A percentile compares a stretch with the other conserved stretches of the same genome.
Conservation (phyloP, 1,140 invertebrate species). For the Bombyx mori region DNA sequence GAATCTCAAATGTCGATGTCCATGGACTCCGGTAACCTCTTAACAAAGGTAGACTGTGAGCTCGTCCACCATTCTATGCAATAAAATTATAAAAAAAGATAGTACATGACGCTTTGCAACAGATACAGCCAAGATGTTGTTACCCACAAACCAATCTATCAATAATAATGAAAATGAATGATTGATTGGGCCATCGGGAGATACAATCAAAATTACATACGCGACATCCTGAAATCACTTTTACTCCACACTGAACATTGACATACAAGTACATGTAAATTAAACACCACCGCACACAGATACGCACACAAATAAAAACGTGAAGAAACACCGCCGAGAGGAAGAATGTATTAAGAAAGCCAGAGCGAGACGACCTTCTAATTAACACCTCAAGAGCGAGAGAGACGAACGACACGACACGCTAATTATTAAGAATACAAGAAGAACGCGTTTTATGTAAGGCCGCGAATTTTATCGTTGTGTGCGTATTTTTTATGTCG, state of each 20-base stretch:
- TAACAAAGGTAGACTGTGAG: too few relatives aligned
- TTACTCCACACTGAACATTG: slow-evolving; percentile 38
- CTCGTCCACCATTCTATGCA: too few relatives aligned
- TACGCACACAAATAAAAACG: slow-evolving; percentile 71
- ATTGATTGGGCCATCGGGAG: too few relatives aligned
- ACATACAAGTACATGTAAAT: slow-evolving; percentile 71
- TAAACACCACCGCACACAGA: slow-evolving; percentile 68
- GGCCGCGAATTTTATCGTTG: slow-evolving; percentile 26
- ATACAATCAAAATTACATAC: too few relatives aligned
- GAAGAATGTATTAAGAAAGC: slow-evolving; percentile 72
- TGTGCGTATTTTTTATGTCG: slow-evolving; percentile 42
- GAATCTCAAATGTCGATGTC: too few relatives aligned
- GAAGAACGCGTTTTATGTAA: slow-evolving; percentile 68
- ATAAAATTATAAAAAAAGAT: too few relatives aligned
- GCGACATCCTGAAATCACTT: slow-evolving; percentile 8
- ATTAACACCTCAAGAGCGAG: slow-evolving; percentile 51
- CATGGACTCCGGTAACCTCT: too few relatives aligned
- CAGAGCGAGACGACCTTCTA: slow-evolving; percentile 54
- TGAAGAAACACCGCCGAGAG: slow-evolving; percentile 69
- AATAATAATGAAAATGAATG: too few relatives aligned
- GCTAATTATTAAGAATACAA: slow-evolving; percentile 72
- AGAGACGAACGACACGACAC: slow-evolving; percentile 47
- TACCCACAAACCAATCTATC: too few relatives aligned
- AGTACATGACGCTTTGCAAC: too few relatives aligned
- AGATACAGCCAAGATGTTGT: too few relatives aligned